Evolutionary conservation across 2,797 vertebrate species (phyloP).

Genomic region (Delichon dasypus): DNA sequence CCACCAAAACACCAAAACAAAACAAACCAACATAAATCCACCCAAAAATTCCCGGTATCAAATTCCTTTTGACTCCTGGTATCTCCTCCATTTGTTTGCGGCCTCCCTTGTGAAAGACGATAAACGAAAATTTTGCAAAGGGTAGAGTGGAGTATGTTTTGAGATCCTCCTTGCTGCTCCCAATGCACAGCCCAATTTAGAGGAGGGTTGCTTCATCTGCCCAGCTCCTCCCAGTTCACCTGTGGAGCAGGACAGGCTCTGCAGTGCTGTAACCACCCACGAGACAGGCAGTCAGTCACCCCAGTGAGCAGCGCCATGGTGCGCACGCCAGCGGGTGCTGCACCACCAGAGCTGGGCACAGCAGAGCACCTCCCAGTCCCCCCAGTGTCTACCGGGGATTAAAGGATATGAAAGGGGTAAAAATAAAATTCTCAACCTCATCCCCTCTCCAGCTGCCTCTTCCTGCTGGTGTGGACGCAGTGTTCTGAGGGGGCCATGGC

Average conservation of each 20-base stretch:
- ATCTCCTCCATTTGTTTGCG: not conserved
- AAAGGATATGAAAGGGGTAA: not conserved
- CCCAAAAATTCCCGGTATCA: not conserved
- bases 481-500: not conserved
- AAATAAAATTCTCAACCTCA: not conserved
- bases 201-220: slow-evolving; percentile 22
- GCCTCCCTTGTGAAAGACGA: not conserved
- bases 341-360: not conserved
- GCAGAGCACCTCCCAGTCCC: not conserved
- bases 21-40: not conserved
- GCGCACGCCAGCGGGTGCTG: not conserved
- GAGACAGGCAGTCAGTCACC: slow-evolving; percentile 38
- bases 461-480: not conserved
- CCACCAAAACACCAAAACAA: not conserved
- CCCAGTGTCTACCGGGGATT: not conserved
- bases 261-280: slow-evolving; percentile 31
- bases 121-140: not conserved
- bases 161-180: not conserved
- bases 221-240: slow-evolving; percentile 40
- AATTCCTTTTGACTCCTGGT: not conserved
- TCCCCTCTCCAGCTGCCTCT: not conserved
- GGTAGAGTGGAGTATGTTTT: not conserved
- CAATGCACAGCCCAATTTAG: slow-evolving; percentile 54
- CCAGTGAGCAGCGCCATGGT: not conserved
- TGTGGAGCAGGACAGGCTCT: slow-evolving; percentile 30